These are phyloP conservation scores for Lampropteryx suffumata DNA, from an alignment of 2,888 invertebrate species.

Conservation along the genomic window DNA sequence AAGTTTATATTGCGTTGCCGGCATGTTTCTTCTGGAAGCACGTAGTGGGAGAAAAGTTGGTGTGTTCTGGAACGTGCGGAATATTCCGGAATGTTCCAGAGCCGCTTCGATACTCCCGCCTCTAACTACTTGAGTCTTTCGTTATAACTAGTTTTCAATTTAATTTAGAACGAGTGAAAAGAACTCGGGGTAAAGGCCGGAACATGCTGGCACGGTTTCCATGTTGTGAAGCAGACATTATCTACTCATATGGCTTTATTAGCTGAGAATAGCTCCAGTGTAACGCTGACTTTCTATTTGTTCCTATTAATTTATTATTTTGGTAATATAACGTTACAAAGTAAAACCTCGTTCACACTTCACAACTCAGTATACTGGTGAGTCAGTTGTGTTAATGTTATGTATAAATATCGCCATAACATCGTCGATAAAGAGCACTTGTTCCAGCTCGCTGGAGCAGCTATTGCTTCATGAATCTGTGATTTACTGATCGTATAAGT, in stretches of 20 bases:
- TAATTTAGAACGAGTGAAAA: constrained; percentile 29
- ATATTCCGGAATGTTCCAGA: constrained; percentile 17
- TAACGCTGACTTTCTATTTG: no score
- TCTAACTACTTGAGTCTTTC: constrained; percentile 20
- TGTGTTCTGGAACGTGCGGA: constrained; percentile 34
- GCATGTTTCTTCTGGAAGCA: constrained; percentile 16
- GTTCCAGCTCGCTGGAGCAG: neutral
- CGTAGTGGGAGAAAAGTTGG: constrained; percentile 35
- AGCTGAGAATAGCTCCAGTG: neutral
- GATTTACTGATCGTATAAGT: neutral
- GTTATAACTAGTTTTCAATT: constrained; percentile 32
- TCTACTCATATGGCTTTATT: no score
- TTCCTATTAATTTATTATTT: no score
- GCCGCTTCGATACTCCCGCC: constrained; percentile 15
- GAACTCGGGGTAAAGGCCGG: constrained; percentile 22
- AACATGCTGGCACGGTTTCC: neutral
- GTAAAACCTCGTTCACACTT: no score
- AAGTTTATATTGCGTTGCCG: constrained; percentile 16
- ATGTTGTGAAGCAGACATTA: no score
- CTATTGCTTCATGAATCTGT: neutral
- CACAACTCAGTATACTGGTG: neutral
- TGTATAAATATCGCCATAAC: neutral
- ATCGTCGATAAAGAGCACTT: neutral
- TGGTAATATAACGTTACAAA: no score
- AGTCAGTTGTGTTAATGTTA: no score